Conservation (phyloP, 2,888 invertebrate genomes). For the Oxyscelio sp. region DNA sequence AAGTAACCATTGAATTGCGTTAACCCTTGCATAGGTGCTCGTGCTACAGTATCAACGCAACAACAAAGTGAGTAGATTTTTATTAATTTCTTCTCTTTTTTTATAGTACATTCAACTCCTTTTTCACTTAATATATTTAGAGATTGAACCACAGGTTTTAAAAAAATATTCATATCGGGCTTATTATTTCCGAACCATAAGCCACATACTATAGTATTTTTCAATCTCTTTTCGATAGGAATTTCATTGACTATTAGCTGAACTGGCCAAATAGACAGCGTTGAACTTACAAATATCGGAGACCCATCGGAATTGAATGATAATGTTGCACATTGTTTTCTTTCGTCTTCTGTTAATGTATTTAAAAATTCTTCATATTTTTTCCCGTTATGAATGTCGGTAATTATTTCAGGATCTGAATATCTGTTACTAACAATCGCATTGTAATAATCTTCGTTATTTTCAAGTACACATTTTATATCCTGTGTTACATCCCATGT, state of each 20-base stretch:
- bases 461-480: conserved; percentile 12
- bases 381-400: too few species aligned
- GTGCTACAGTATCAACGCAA: conserved; percentile 59
- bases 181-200: conserved; percentile 63
- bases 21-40: too few species aligned
- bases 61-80: conserved; percentile 42
- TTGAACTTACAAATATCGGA: conserved; percentile 57
- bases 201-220: conserved; percentile 48
- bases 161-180: conserved; percentile 48
- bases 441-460: conserved; percentile 27
- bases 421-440: neutral
- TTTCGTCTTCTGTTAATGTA: conserved; percentile 28
- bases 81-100: conserved; percentile 26
- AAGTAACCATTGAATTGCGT: too few species aligned
- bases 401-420: neutral
- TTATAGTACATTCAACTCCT: conserved; percentile 48
- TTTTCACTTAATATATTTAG: conserved; percentile 34
- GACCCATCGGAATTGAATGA: conserved; percentile 64
- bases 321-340: conserved; percentile 41
- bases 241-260: conserved; percentile 70
- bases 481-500: conserved; percentile 4
- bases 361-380: conserved; percentile 51
- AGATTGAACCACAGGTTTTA: conserved; percentile 41
- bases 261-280: conserved; percentile 58
- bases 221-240: conserved; percentile 31